phyloP scores from a whole-genome alignment of 2,797 vertebrate species.

The Pampus argenteus region DNA sequence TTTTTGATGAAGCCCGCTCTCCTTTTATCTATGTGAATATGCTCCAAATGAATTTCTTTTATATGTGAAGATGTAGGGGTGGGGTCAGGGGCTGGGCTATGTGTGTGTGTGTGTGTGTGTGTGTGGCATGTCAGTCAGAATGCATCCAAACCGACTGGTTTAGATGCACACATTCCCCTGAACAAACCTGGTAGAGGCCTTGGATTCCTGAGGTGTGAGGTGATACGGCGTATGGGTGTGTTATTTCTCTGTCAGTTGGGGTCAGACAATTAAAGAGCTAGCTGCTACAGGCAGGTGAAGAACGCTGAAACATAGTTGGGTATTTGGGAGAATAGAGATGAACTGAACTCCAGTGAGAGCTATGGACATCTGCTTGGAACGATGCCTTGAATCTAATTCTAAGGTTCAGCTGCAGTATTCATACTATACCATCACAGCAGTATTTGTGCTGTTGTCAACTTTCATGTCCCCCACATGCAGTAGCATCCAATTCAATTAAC shows the following conservation, averaged over 20 bases:
- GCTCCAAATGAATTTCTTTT: constrained; percentile 17
- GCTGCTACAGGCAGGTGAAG: background rate
- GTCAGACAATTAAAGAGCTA: constrained; percentile 15
- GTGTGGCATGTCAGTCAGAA: constrained; percentile 50
- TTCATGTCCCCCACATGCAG: background rate
- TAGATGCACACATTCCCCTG: constrained; percentile 51
- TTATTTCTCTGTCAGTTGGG: constrained; percentile 29
- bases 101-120: constrained; percentile 11
- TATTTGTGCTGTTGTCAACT: background rate
- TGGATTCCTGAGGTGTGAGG: constrained; percentile 68
- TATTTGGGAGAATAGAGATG: background rate
- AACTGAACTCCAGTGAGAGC: background rate
- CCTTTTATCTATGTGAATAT: background rate
- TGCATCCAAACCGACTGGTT: constrained; percentile 81
- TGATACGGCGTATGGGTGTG: constrained; percentile 12
- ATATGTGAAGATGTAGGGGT: constrained; percentile 40
- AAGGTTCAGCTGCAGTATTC: background rate
- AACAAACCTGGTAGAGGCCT: constrained; percentile 57
- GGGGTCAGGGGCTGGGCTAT: constrained; percentile 38
- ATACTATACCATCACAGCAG: background rate
- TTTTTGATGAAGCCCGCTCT: background rate
- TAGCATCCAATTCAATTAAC: too few relatives aligned
- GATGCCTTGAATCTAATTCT: background rate
- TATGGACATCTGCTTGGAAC: background rate
- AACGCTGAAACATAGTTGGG: background rate